Conservation (phyloP, 2,888 invertebrate species). For the Amphipoea oculea region DNA sequence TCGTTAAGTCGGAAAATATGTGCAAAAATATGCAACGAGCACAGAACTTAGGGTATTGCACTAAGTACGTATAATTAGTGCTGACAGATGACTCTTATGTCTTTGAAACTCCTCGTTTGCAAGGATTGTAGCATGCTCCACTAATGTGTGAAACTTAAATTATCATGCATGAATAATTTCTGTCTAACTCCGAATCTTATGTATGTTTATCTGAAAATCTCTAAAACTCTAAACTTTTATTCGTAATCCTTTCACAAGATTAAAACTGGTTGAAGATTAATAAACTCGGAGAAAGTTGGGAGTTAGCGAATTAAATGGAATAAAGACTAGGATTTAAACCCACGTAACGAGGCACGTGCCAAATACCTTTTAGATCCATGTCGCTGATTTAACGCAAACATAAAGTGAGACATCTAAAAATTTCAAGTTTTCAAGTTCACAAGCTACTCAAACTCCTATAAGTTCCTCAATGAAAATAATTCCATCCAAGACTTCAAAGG, state of each 20-base stretch:
- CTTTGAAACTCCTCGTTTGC: conserved; percentile 10
- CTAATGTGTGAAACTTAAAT: conserved; percentile 15
- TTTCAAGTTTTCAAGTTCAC: conserved; percentile 57
- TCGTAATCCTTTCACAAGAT: conserved; percentile 25
- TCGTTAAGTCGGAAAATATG: conserved; percentile 29
- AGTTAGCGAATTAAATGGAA: conserved; percentile 35
- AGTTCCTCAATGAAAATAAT: conserved; percentile 70
- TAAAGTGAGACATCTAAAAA: conserved; percentile 49
- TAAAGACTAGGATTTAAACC: conserved; percentile 10
- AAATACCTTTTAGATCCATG: conserved; percentile 28
- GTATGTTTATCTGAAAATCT: conserved; percentile 14
- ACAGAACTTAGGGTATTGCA: conserved; percentile 8
- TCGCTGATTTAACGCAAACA: conserved; percentile 21
- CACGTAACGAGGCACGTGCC: conserved; percentile 26
- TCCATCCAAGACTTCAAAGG: conserved; percentile 70
- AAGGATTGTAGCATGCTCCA: conserved; percentile 1
- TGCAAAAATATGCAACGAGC: conserved; percentile 24
- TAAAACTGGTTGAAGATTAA: conserved; percentile 24
- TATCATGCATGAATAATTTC: background rate
- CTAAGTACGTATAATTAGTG: conserved; percentile 34
- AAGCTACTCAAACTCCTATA: conserved; percentile 52
- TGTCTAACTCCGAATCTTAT: background rate
- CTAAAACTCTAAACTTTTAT: conserved; percentile 12
- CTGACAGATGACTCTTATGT: conserved; percentile 35
- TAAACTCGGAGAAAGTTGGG: conserved; percentile 35